Percentiles rank a stretch among this genome's conserved stretches.
phyloP scores from a whole-genome alignment of 2,113 vertebrate genomes.

The Uria aalge region DNA sequence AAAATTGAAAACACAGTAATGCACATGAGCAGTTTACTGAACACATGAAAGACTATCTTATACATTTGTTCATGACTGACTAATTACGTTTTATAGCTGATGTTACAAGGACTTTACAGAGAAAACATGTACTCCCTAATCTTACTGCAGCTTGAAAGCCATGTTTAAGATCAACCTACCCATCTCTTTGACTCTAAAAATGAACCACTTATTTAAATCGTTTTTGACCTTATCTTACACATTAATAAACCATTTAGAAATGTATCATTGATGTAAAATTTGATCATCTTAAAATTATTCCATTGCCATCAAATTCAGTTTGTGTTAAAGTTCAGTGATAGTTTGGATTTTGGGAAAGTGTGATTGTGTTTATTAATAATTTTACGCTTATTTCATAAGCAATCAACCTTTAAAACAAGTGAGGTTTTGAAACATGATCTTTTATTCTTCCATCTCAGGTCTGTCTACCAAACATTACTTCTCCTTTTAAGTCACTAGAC shows the following conservation, averaged over 20 bases:
- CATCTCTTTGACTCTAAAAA: not conserved
- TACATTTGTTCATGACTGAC: not conserved
- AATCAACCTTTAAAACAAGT: not conserved
- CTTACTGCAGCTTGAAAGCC: not conserved
- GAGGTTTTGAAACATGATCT: not conserved
- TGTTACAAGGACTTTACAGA: not conserved
- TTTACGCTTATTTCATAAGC: not conserved
- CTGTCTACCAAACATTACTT: not conserved
- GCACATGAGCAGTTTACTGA: not conserved
- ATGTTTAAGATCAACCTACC: not conserved
- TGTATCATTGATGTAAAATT: not conserved
- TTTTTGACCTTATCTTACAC: not conserved
- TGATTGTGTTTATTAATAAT: not conserved
- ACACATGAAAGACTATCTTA: not conserved
- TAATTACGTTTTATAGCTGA: not conserved
- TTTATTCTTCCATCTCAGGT: not conserved
- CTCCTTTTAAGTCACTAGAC: not conserved
- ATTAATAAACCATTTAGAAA: not conserved
- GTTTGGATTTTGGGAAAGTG: not conserved
- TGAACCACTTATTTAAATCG: not conserved
- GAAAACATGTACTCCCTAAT: not conserved
- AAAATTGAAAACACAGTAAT: not conserved
- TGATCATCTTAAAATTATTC: not conserved
- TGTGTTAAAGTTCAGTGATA: not conserved
- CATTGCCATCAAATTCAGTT: not conserved